phyloP scores from a whole-genome alignment of 2,888 invertebrate species.

The Zeuzera pyrina region DNA sequence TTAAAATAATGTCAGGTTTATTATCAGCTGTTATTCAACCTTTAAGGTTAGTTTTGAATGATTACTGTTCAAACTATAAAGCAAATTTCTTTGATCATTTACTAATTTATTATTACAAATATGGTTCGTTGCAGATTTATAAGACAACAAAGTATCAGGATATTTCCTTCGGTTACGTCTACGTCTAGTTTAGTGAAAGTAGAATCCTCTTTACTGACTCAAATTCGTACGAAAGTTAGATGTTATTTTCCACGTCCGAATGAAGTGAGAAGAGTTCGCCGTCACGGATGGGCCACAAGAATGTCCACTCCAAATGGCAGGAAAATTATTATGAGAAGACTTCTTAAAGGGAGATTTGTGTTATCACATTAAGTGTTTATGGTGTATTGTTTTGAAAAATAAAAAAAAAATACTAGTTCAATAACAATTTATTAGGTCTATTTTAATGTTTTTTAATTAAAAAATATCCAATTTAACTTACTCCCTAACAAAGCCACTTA shows the following conservation, averaged over 20 bases:
- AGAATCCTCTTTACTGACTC: conserved; percentile 36
- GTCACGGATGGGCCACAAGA: conserved; percentile 79
- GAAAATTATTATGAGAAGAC: conserved; percentile 81
- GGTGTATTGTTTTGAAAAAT: not conserved
- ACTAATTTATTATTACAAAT: not conserved
- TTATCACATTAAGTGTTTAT: conserved; percentile 76
- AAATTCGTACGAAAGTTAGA: conserved; percentile 68
- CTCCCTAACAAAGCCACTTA: no score
- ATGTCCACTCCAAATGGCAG: conserved; percentile 80
- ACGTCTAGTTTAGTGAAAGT: conserved; percentile 36
- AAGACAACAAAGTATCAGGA: conserved; percentile 35
- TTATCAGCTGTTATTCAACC: conserved; percentile 45
- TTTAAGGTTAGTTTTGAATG: conserved; percentile 31
- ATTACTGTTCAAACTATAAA: not conserved
- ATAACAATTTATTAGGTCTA: no score
- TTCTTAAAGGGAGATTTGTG: conserved; percentile 81
- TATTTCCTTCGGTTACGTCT: conserved; percentile 24
- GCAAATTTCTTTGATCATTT: conserved; percentile 1
- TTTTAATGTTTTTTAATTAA: no score
- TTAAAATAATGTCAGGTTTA: conserved; percentile 36
- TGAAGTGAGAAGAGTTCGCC: conserved; percentile 79
- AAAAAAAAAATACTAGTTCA: no score
- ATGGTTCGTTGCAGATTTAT: conserved; percentile 32
- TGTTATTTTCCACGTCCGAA: conserved; percentile 83
- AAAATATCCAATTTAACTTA: no score